phyloP scores from a whole-genome alignment of 1,140 invertebrate genomes.

The Atta colombica region DNA sequence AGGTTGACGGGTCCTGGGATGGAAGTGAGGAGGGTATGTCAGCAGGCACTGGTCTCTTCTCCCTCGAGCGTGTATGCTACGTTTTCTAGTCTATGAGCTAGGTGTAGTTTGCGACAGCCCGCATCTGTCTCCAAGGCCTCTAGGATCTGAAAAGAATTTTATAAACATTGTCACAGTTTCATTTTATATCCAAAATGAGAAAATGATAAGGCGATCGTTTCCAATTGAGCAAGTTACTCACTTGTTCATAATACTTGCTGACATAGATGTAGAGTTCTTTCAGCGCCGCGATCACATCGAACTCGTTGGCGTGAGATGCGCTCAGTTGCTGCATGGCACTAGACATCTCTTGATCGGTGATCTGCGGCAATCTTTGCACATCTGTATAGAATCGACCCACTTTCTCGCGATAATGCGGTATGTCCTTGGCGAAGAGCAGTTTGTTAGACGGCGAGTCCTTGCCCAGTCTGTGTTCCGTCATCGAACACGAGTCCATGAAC shows the following conservation, averaged over 20 bases:
- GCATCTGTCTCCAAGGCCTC: constrained; percentile 94
- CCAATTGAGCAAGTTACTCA: constrained; percentile 85
- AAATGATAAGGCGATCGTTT: neutral
- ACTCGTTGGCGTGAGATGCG: constrained; percentile 94
- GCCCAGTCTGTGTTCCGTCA: constrained; percentile 94
- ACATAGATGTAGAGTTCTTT: constrained; percentile 98
- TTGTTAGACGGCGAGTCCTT: constrained; percentile 98
- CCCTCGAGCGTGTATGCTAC: constrained; percentile 96
- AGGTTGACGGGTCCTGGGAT: constrained; percentile 81
- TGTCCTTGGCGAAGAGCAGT: constrained; percentile 97
- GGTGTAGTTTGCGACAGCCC: constrained; percentile 94
- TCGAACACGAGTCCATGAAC: constrained; percentile 98
- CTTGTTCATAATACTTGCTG: constrained; percentile 96
- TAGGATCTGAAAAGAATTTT: constrained; percentile 88
- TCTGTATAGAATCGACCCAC: constrained; percentile 95
- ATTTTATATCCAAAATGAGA: neutral
- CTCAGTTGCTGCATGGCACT: constrained; percentile 97
- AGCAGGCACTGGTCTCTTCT: constrained; percentile 88
- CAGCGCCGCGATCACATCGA: constrained; percentile 95
- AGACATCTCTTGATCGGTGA: constrained; percentile 97
- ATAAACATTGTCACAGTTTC: neutral
- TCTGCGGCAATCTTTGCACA: constrained; percentile 93
- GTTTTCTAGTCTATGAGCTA: constrained; percentile 95
- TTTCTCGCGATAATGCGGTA: constrained; percentile 95
- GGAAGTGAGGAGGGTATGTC: constrained; percentile 82